These are phyloP conservation scores for Euzophera pinguis DNA, from an alignment of 2,888 invertebrate genomes.

Conservation along the genomic window DNA sequence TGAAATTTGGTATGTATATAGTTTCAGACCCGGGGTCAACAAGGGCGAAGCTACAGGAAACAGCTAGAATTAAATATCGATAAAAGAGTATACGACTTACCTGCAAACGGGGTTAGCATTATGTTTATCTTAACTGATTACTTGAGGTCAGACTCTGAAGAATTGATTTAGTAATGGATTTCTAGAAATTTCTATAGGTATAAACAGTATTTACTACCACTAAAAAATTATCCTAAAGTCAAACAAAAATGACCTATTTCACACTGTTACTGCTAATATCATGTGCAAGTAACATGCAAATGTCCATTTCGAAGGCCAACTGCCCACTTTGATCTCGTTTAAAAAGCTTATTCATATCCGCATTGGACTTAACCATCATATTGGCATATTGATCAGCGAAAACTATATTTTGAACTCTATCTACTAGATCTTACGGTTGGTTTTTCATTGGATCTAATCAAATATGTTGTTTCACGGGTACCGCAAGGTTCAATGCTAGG, in stretches of 20 bases:
- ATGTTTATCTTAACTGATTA: too few relatives aligned
- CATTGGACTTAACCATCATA: constrained; percentile 40
- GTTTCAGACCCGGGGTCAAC: too few relatives aligned
- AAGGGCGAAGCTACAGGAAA: too few relatives aligned
- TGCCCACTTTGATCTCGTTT: constrained; percentile 53
- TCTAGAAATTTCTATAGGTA: too few relatives aligned
- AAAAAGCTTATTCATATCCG: constrained; percentile 65
- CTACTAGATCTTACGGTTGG: constrained; percentile 28
- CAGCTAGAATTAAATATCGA: too few relatives aligned
- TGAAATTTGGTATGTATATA: too few relatives aligned
- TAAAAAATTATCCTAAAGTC: too few relatives aligned
- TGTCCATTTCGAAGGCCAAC: constrained; percentile 58
- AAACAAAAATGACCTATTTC: not conserved
- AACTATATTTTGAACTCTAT: constrained; percentile 25
- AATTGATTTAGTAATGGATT: too few relatives aligned
- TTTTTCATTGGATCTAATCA: constrained; percentile 16
- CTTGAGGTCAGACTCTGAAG: too few relatives aligned
- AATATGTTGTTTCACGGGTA: constrained; percentile 27
- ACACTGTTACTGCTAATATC: not conserved
- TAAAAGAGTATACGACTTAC: too few relatives aligned
- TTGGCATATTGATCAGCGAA: constrained; percentile 25
- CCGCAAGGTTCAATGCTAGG: constrained; percentile 41
- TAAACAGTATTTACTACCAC: too few relatives aligned
- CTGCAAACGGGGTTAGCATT: too few relatives aligned
- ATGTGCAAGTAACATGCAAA: constrained; percentile 32